Evolutionary conservation across 2,888 invertebrate genomes (phyloP).

Genomic region (Eledone cirrhosa): DNA sequence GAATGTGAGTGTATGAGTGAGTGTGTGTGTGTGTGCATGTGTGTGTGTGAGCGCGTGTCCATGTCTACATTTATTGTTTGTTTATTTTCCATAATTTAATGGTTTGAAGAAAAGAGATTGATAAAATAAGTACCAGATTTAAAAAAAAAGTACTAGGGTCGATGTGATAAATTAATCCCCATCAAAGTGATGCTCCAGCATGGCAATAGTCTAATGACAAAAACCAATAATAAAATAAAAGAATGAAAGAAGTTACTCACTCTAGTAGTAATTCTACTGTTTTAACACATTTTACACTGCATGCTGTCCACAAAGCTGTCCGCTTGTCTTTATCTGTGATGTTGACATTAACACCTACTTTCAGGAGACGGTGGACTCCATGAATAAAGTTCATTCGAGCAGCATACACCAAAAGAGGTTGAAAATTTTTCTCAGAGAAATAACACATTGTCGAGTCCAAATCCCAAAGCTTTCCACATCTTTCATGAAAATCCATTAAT

Average conservation of each 20-base stretch:
- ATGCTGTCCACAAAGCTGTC: conserved; percentile 17
- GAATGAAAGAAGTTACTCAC: neutral
- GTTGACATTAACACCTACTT: conserved; percentile 4
- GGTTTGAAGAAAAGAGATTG: too few species aligned
- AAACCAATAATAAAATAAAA: too few species aligned
- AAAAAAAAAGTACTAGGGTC: too few species aligned
- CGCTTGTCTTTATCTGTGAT: neutral
- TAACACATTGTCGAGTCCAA: conserved; percentile 4
- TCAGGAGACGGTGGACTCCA: neutral
- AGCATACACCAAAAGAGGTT: conserved; percentile 15
- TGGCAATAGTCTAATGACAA: too few species aligned
- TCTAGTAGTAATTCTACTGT: conserved; percentile 7
- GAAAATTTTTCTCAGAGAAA: neutral
- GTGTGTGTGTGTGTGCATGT: too few species aligned
- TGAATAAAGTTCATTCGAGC: conserved; percentile 18
- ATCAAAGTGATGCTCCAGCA: too few species aligned
- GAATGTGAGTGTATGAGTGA: too few species aligned
- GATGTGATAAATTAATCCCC: too few species aligned
- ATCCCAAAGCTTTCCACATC: neutral
- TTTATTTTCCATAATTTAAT: too few species aligned
- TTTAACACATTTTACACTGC: neutral
- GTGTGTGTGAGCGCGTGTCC: too few species aligned
- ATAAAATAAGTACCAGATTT: too few species aligned
- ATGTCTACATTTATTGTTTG: too few species aligned
- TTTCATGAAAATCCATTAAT: neutral